These are phyloP conservation scores for Chrosomus eos DNA, from an alignment of 2,797 vertebrate genomes.

Conservation along the genomic window DNA sequence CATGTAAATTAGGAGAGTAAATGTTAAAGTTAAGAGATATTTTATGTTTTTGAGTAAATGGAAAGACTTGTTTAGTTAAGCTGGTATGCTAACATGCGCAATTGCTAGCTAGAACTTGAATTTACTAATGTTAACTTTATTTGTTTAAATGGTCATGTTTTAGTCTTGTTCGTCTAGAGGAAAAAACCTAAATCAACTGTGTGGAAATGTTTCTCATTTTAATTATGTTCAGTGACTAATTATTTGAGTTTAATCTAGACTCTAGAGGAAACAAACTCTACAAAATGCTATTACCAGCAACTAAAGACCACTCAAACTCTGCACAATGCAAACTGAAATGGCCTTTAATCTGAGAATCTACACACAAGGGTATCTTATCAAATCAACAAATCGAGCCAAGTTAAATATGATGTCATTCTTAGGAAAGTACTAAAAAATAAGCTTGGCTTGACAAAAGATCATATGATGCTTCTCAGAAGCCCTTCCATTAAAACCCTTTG, in stretches of 20 bases:
- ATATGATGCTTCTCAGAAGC: not conserved
- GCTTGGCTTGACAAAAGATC: not conserved
- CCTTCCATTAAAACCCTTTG: not conserved
- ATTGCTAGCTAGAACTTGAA: not conserved
- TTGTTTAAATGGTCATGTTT: slow-evolving; percentile 15
- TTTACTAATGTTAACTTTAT: not conserved
- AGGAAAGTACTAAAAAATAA: not conserved
- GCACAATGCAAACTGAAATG: not conserved
- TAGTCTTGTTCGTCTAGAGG: slow-evolving; percentile 45
- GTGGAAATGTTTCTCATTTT: not conserved
- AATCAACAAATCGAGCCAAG: not conserved
- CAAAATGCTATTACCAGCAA: not conserved
- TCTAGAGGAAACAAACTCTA: not conserved
- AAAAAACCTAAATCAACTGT: slow-evolving; percentile 57
- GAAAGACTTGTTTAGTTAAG: not conserved
- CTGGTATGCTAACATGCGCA: not conserved
- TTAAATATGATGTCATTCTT: not conserved
- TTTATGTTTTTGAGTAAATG: not conserved
- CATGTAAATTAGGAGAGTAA: no score
- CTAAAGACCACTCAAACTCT: not conserved
- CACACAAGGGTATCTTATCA: not conserved
- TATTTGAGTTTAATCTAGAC: not conserved
- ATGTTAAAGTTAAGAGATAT: not conserved
- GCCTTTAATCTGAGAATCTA: not conserved
- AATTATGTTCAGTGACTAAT: not conserved